phyloP scores from a whole-genome alignment of 2,113 vertebrate species.

The Romanogobio albipinnatus region DNA sequence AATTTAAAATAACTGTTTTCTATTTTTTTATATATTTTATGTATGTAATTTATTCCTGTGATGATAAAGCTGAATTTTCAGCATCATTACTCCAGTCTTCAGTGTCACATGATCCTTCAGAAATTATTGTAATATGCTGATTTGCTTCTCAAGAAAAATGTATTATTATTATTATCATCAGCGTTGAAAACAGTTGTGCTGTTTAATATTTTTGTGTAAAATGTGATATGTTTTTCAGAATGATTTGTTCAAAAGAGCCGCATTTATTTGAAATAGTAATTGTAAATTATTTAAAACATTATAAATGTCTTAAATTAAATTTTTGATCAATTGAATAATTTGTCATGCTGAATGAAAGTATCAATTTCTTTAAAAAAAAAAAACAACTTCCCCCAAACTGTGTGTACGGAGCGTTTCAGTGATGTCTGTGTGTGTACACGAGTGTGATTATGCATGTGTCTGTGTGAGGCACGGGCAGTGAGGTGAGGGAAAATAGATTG shows the following conservation, averaged over 20 bases:
- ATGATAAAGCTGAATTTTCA: neutral
- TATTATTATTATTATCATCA: neutral
- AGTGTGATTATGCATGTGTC: slow-evolving; percentile 38
- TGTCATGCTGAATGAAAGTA: neutral
- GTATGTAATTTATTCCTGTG: neutral
- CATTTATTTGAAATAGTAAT: neutral
- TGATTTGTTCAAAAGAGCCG: neutral
- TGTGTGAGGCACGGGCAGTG: slow-evolving; percentile 17
- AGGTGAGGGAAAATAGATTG: slow-evolving; percentile 70
- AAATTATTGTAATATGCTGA: neutral
- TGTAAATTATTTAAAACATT: neutral
- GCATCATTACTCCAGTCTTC: neutral
- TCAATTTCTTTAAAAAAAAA: neutral
- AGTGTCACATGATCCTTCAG: neutral
- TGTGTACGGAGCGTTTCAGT: slow-evolving; percentile 2
- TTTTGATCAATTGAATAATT: neutral
- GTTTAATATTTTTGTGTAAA: neutral
- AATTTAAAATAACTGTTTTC: neutral
- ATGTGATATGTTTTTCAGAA: neutral
- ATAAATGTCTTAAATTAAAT: neutral
- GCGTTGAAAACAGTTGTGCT: neutral
- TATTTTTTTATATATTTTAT: neutral
- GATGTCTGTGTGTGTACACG: slow-evolving; percentile 2
- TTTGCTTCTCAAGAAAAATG: neutral
- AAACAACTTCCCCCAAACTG: neutral